Base-by-base conservation (phyloP, 2,113 vertebrate species). In the Aptenodytes forsteri region DNA sequence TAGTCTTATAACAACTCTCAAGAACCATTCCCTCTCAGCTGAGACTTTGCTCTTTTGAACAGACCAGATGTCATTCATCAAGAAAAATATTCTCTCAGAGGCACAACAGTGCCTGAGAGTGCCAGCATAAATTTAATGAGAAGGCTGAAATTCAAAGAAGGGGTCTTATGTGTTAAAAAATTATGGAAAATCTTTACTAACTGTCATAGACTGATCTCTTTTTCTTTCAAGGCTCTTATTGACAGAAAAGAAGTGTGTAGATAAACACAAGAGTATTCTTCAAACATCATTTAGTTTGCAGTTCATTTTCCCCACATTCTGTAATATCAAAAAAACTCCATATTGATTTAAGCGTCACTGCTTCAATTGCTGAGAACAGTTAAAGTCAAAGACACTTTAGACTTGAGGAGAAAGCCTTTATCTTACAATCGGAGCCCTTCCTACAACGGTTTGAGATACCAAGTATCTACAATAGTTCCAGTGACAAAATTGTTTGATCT, bases 111-210 rank as follows among this genome's bases (percentile, higher is more conserved):
- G 66, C 17, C 64, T 92, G n/a, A 66, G 14, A 81, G 59, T 92
- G 83, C 38, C 65, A 85, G 34, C 16, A 90, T 65, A 85, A 91
- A 90, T 55, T 91, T 54, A 97, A 92, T 71, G 65, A 79, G 18
- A 70, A 90, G 18, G 14, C 19, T 70, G 66, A 83, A 95, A 93
- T 91, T 93, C 91, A 91, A 80, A 80, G 73, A 85, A 71, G 12
- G 9, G 21, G 22, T 44, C 56, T 79, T 81, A 78, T 50, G 49
- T 55, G 71, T 73, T 84, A 79, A 96, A 93, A 96, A 87, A 65
- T 10, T 89, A 89, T 27, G 67, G 52, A 88, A 96, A 96, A 96
- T 79, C n/a, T 93, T 89, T 97, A 76, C 40, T 46, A 92, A 29
- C 77, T 92, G 79, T 90, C 81, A 87, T 61, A 71, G 80, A 58